Conservation (phyloP, 2,113 vertebrate species). For the Quiscalus mexicanus region DNA sequence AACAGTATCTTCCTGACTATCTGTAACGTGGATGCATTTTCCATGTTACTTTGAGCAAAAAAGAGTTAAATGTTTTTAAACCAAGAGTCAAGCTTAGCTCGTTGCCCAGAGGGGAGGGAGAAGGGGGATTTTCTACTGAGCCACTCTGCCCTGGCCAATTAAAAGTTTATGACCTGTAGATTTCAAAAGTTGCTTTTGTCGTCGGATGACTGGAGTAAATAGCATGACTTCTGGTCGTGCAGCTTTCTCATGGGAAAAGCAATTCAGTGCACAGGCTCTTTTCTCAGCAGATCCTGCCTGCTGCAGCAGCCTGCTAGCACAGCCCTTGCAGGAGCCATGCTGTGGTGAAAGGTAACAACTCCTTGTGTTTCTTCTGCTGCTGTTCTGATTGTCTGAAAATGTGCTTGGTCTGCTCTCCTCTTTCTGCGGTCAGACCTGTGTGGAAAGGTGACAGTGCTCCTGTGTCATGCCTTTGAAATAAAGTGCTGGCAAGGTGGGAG, state of each 20-base stretch:
- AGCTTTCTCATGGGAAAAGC: slow-evolving; percentile 50
- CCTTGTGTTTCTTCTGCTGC: background rate
- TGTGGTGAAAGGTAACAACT: background rate
- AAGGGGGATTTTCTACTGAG: slow-evolving; percentile 47
- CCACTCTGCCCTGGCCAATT: slow-evolving; percentile 41
- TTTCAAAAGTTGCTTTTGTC: slow-evolving; percentile 67
- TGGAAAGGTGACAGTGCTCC: background rate
- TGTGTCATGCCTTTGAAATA: slow-evolving; percentile 8
- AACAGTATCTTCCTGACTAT: slow-evolving; percentile 31
- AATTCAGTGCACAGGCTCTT: background rate
- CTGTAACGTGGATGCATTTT: background rate
- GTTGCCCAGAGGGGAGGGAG: slow-evolving; percentile 26
- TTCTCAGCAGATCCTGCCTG: background rate
- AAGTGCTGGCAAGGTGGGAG: background rate
- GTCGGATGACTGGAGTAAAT: background rate
- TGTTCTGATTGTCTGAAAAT: background rate
- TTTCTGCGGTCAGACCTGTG: background rate
- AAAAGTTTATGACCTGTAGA: slow-evolving; percentile 62
- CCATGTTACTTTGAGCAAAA: slow-evolving; percentile 36
- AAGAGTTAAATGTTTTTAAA: slow-evolving; percentile 51
- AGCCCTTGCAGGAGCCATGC: background rate
- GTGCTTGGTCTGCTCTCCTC: rapidly evolving
- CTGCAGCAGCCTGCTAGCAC: background rate
- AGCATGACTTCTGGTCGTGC: background rate
- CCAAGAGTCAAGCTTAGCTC: slow-evolving; percentile 26